Evolutionary conservation across 2,797 vertebrate species (phyloP).

Genomic region (Tachyglossus aculeatus): DNA sequence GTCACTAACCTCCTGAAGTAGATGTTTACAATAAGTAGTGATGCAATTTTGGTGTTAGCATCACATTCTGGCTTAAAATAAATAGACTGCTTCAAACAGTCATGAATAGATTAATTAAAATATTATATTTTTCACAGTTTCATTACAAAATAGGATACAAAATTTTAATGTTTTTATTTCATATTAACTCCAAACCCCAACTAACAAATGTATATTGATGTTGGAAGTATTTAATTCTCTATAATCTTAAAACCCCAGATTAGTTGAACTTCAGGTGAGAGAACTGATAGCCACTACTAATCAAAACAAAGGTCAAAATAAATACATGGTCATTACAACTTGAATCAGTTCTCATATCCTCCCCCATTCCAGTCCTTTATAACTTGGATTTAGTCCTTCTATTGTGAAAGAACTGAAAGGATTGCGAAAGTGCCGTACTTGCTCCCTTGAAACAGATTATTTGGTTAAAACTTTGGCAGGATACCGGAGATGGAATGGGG

Average conservation of each 20-base stretch:
- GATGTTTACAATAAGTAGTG: background rate
- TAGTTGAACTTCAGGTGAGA: background rate
- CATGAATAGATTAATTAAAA: background rate
- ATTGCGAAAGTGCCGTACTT: background rate
- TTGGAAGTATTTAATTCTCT: background rate
- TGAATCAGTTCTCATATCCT: background rate
- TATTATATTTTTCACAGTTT: background rate
- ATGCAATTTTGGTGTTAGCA: background rate
- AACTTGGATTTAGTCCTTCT: conserved; percentile 2
- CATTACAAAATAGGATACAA: background rate
- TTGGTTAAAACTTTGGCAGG: background rate
- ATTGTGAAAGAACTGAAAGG: background rate
- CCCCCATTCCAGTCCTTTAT: background rate
- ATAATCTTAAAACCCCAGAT: background rate
- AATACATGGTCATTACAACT: conserved; percentile 20
- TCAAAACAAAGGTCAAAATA: conserved; percentile 41
- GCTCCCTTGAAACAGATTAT: background rate
- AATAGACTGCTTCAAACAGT: background rate
- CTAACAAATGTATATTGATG: fast-evolving
- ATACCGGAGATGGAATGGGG: background rate
- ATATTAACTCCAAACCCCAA: background rate
- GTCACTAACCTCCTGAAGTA: fast-evolving
- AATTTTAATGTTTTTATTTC: background rate
- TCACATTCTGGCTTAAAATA: background rate
- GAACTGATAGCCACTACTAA: background rate